A percentile compares a stretch with the other conserved stretches of the same genome.
Conservation (phyloP, 1,140 invertebrate species). For the Drosophila tsacasi region DNA sequence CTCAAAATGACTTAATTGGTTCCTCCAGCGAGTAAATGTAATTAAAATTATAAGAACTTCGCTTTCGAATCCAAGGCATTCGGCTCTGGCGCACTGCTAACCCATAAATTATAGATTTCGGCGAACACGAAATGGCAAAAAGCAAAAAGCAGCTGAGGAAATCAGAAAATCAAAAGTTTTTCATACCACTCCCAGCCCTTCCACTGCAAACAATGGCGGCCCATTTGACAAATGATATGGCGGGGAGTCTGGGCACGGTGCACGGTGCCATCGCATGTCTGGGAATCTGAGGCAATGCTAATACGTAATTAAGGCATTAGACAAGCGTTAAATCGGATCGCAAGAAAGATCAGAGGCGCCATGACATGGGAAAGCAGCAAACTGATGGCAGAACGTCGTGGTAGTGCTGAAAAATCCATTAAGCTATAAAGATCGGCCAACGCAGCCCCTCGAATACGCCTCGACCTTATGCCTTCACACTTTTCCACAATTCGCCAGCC, state of each 20-base stretch:
- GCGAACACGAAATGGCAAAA: slow-evolving; percentile 18
- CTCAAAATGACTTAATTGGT: slow-evolving; percentile 59
- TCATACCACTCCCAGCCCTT: slow-evolving; percentile 44
- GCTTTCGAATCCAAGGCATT: slow-evolving; percentile 51
- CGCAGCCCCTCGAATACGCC: slow-evolving; percentile 1
- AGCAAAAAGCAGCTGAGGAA: slow-evolving; percentile 5
- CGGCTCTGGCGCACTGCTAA: slow-evolving; percentile 57
- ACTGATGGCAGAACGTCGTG: not conserved
- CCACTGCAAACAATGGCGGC: slow-evolving; percentile 62
- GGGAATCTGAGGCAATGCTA: slow-evolving; percentile 54
- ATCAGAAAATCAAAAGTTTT: slow-evolving; percentile 57
- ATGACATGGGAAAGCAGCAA: slow-evolving; percentile 3
- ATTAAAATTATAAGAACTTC: slow-evolving; percentile 64
- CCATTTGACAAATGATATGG: slow-evolving; percentile 65
- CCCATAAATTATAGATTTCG: slow-evolving; percentile 78
- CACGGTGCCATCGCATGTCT: slow-evolving; percentile 65
- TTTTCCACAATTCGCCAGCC: slow-evolving; percentile 43
- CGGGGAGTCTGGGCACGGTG: slow-evolving; percentile 3
- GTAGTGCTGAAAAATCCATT: not conserved
- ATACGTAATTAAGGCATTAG: slow-evolving; percentile 75
- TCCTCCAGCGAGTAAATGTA: slow-evolving; percentile 32
- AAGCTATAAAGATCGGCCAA: not conserved
- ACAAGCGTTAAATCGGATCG: slow-evolving; percentile 52
- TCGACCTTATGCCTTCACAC: slow-evolving; percentile 38
- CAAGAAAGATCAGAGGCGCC: slow-evolving; percentile 56